Base-by-base conservation (phyloP, 2,888 invertebrate species). In the Aphidius colemani region DNA sequence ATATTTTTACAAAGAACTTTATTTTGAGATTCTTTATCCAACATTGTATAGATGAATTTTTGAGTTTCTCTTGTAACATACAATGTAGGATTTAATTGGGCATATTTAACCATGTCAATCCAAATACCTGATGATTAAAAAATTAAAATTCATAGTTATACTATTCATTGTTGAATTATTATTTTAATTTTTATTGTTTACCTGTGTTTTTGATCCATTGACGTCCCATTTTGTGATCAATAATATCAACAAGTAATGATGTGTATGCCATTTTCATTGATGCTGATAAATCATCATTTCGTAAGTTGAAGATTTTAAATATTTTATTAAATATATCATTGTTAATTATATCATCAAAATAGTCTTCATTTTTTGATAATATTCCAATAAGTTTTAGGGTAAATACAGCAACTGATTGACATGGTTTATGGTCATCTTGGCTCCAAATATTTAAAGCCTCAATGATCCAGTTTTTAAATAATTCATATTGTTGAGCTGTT, bases 21-120 rank as follows among this genome's bases (percentile, higher is more conserved):
- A 55, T 81, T 77, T 3, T 68, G 68, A 41, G 73, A 71, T 66
- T 81, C 81, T 0, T 68, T 61, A 44, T 74, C 61, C 2, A 82
- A 68, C 39, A 82, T 66, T 6, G 69, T 66, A 59, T 77, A 85
- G 13, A 90, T 82, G 71, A 92, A 88, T 64, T 86, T 85, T 61
- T 89, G 87, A 7, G 89, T 87, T 75, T 90, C 89, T 48, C 88
- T 85, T 0, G 88, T 86, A 8, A 92, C 88, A 74, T 92, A 93
- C 49, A 92, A 83, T 0, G 92, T 92, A 66, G 89, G 87, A 77
- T 88, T 88, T 61, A 86, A 84, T 70, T 89, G 86, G 66, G 88
- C 88, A 58, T 88, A 86, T 64, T 84, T 84, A 5, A 91, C 80
- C 41, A 91, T 85, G 70, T 88, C 85, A 65, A 84, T 85, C 92